phyloP scores from a whole-genome alignment of 2,113 vertebrate species.

The Thunnus thynnus region DNA sequence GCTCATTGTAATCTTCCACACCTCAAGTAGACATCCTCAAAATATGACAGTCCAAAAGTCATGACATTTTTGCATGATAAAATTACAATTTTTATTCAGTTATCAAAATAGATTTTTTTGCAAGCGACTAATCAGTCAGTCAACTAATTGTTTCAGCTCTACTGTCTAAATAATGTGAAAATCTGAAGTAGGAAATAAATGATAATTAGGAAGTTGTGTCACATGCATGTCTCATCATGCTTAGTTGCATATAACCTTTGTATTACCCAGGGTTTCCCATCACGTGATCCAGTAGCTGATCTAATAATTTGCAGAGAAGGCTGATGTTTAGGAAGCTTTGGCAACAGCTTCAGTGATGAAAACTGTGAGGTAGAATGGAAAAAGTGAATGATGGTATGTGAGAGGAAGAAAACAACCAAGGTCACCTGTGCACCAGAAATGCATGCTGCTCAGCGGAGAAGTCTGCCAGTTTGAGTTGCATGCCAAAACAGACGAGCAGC shows the following conservation, averaged over 20 bases:
- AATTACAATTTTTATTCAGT: not conserved
- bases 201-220: not conserved
- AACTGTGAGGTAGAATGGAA: slow-evolving; percentile 3
- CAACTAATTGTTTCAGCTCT: not conserved
- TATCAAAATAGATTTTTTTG: not conserved
- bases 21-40: not conserved
- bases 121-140: not conserved
- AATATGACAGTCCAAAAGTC: too few species aligned
- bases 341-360: slow-evolving; percentile 3
- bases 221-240: slow-evolving; percentile 11
- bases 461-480: slow-evolving; percentile 1
- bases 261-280: not conserved
- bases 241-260: not conserved
- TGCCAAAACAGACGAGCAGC: slow-evolving; percentile 59
- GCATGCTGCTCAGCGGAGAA: not conserved
- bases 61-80: not conserved
- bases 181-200: not conserved
- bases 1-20: too few species aligned
- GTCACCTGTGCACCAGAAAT: not conserved
- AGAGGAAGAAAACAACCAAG: not conserved
- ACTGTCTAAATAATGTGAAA: not conserved
- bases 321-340: not conserved
- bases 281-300: slow-evolving; percentile 26
- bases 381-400: not conserved
- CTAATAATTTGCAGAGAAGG: not conserved